These are phyloP conservation scores for Hirudo medicinalis DNA, from an alignment of 1,140 invertebrate species.

Conservation along the genomic window DNA sequence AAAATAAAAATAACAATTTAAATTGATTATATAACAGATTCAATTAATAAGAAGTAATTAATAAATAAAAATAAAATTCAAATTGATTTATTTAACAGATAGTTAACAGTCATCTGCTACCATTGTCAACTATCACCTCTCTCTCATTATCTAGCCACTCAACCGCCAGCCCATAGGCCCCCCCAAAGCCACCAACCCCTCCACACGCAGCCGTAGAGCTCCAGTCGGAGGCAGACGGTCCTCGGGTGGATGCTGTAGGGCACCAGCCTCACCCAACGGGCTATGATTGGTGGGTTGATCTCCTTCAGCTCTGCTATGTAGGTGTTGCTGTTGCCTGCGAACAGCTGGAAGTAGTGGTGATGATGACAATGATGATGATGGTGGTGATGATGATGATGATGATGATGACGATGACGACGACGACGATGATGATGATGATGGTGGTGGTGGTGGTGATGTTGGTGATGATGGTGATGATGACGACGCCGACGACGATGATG, in stretches of 20 bases:
- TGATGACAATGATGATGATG: slow-evolving; percentile 13
- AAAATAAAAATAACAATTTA: too few species aligned
- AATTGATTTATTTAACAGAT: too few species aligned
- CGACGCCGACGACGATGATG: not conserved
- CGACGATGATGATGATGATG: slow-evolving; percentile 18
- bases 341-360: slow-evolving; percentile 30
- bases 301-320: slow-evolving; percentile 33
- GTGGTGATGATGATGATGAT: slow-evolving; percentile 17
- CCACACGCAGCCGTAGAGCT: slow-evolving; percentile 37
- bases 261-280: slow-evolving; percentile 35
- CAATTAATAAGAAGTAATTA: too few species aligned
- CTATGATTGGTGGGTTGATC: slow-evolving; percentile 37
- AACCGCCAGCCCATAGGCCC: too few species aligned
- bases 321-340: slow-evolving; percentile 35
- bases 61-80: too few species aligned
- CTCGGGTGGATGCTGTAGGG: slow-evolving; percentile 31
- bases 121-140: too few species aligned
- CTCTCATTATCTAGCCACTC: not conserved
- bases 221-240: slow-evolving; percentile 37
- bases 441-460: slow-evolving; percentile 6
- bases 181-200: slow-evolving; percentile 26
- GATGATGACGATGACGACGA: slow-evolving; percentile 18
- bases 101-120: too few species aligned
- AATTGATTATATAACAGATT: too few species aligned
- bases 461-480: slow-evolving; percentile 12